A percentile compares a stretch with the other conserved stretches of the same genome.
These are phyloP conservation scores for Drosophila cognata DNA, from an alignment of 2,888 invertebrate species.

Conservation along the genomic window DNA sequence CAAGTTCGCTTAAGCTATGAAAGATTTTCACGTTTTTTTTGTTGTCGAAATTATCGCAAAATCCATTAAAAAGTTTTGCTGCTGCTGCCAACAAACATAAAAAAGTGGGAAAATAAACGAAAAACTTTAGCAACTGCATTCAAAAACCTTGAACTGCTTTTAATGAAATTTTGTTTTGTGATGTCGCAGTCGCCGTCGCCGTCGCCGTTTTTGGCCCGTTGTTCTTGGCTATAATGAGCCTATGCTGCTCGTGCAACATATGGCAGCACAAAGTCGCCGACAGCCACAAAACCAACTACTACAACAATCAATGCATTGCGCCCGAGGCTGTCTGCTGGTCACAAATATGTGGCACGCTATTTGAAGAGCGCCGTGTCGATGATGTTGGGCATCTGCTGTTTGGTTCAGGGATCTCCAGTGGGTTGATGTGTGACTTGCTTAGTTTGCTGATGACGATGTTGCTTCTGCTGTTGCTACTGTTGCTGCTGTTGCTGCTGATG, in stretches of 20 bases:
- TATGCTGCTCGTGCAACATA: constrained; percentile 67
- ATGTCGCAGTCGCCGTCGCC: constrained; percentile 17
- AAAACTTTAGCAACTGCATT: constrained; percentile 72
- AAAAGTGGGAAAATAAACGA: constrained; percentile 27
- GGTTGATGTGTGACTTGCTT: constrained; percentile 26
- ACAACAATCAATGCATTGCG: constrained; percentile 51
- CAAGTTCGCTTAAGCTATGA: constrained; percentile 29
- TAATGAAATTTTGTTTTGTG: constrained; percentile 65
- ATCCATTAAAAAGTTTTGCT: constrained; percentile 74
- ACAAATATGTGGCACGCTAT: constrained; percentile 50
- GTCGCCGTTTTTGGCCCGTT: constrained; percentile 24
- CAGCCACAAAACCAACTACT: constrained; percentile 17
- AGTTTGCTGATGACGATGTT: constrained; percentile 41
- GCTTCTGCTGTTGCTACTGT: constrained; percentile 5
- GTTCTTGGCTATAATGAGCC: constrained; percentile 59
- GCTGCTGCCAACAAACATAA: constrained; percentile 20
- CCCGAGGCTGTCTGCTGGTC: constrained; percentile 12
- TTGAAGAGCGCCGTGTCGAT: constrained; percentile 33
- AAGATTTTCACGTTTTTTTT: constrained; percentile 28
- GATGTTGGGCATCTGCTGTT: constrained; percentile 33
- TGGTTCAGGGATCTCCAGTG: constrained; percentile 14
- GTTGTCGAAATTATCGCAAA: constrained; percentile 45
- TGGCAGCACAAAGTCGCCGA: constrained; percentile 50
- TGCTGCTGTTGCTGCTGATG: constrained; percentile 8
- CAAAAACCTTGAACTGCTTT: constrained; percentile 74